phyloP scores from a whole-genome alignment of 2,113 vertebrate species.

The Oncorhynchus tshawytscha region DNA sequence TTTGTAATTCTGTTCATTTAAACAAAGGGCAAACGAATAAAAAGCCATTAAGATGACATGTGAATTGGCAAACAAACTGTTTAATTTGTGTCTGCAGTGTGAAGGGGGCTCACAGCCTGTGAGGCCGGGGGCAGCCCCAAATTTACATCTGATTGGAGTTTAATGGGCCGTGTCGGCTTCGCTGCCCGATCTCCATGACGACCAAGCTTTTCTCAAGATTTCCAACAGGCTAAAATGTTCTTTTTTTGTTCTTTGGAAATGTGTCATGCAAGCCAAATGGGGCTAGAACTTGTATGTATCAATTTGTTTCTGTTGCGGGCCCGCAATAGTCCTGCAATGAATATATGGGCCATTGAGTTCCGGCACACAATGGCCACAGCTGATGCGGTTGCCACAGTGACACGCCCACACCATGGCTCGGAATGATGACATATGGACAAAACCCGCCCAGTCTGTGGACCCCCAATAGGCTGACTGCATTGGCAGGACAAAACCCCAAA shows the following conservation, averaged over 20 bases:
- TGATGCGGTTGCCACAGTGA: constrained; percentile 87
- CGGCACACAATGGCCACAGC: constrained; percentile 78
- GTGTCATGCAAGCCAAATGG: constrained; percentile 80
- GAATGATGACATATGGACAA: constrained; percentile 93
- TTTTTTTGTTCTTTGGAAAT: constrained; percentile 83
- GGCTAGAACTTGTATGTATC: constrained; percentile 84
- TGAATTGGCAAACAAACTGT: constrained; percentile 92
- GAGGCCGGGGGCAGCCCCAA: constrained; percentile 65
- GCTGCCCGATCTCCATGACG: constrained; percentile 76
- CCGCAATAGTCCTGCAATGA: constrained; percentile 78
- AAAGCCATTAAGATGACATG: constrained; percentile 88
- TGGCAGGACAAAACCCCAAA: constrained; percentile 62
- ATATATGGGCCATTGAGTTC: constrained; percentile 83
- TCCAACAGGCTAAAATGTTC: constrained; percentile 84
- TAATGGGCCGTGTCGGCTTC: constrained; percentile 81
- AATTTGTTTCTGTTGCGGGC: constrained; percentile 91
- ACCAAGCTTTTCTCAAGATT: constrained; percentile 89
- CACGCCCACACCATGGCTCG: constrained; percentile 72
- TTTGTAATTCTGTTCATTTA: constrained; percentile 84
- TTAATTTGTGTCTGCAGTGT: constrained; percentile 81
- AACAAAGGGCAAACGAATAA: constrained; percentile 83
- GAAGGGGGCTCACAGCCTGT: constrained; percentile 66
- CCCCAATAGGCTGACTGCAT: constrained; percentile 74
- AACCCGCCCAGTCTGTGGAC: constrained; percentile 77
- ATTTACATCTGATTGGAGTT: constrained; percentile 93